Conservation (phyloP, 1,140 invertebrate genomes). For the Parasteatoda tepidariorum region DNA sequence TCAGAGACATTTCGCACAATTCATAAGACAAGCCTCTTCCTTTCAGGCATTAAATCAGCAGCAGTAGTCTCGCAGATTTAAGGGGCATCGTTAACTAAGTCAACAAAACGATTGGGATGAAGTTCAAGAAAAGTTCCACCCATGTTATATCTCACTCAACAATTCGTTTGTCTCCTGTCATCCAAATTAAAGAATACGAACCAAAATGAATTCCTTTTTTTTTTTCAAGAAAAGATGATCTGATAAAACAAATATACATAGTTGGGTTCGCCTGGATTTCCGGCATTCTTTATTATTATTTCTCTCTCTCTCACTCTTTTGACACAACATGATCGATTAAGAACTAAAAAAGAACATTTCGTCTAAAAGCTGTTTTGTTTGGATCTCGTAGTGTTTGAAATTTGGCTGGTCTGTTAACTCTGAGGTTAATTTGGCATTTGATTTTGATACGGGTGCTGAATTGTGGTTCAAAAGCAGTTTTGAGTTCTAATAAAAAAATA, state of each 20-base stretch:
- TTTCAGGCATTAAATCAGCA: background rate
- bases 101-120: background rate
- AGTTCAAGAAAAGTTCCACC: background rate
- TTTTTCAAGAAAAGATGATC: background rate
- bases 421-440: too few species aligned
- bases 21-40: background rate
- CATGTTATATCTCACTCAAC: background rate
- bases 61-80: background rate
- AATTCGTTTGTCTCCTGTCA: background rate
- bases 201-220: background rate
- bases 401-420: too few species aligned
- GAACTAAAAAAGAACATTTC: too few species aligned
- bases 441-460: too few species aligned
- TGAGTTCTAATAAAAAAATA: too few species aligned
- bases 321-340: too few species aligned
- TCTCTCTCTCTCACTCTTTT: too few species aligned
- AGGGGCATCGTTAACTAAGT: slow-evolving; percentile 6
- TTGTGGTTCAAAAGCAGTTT: too few species aligned
- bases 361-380: too few species aligned
- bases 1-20: too few species aligned
- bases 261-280: background rate
- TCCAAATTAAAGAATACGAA: background rate
- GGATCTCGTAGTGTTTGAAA: too few species aligned
- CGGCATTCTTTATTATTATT: background rate
- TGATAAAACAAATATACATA: background rate